Percentiles rank a stretch among this genome's conserved stretches.
These are phyloP conservation scores for Alethe castanea DNA, from an alignment of 2,113 vertebrate genomes.

Conservation along the genomic window DNA sequence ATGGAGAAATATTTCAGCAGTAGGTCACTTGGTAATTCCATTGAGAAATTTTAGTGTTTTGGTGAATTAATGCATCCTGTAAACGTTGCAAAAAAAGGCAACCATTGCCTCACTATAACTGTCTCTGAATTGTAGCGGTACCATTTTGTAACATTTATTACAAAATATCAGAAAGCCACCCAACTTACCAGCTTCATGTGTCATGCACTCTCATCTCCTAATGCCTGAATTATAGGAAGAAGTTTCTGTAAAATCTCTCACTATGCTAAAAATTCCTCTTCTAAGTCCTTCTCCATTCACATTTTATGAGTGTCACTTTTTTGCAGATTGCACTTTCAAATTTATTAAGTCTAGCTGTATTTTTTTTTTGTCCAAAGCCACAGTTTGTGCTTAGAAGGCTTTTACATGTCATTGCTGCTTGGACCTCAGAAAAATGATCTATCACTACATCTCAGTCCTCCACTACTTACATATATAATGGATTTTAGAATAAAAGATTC, in stretches of 20 bases:
- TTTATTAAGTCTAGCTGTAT: background rate
- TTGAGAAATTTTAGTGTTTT: background rate
- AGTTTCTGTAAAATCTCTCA: background rate
- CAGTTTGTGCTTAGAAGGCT: background rate
- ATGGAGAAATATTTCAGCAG: background rate
- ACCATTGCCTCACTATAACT: background rate
- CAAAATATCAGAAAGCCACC: background rate
- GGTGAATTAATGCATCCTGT: background rate
- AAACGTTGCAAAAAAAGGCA: background rate
- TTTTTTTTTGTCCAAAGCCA: background rate
- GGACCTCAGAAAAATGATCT: background rate
- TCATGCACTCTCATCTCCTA: rapidly evolving
- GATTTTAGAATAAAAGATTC: background rate
- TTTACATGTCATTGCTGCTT: background rate
- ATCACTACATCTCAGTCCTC: background rate
- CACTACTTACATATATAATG: background rate
- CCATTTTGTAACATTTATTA: background rate
- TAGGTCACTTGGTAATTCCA: background rate
- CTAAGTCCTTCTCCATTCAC: background rate
- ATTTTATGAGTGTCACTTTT: background rate
- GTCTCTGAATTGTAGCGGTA: background rate
- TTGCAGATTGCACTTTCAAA: background rate
- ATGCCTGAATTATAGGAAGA: background rate
- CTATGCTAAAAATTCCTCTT: background rate
- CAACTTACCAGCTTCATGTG: background rate